Evolutionary conservation across 1,140 invertebrate species (phyloP).

Genomic region (Sycophila sp.): DNA sequence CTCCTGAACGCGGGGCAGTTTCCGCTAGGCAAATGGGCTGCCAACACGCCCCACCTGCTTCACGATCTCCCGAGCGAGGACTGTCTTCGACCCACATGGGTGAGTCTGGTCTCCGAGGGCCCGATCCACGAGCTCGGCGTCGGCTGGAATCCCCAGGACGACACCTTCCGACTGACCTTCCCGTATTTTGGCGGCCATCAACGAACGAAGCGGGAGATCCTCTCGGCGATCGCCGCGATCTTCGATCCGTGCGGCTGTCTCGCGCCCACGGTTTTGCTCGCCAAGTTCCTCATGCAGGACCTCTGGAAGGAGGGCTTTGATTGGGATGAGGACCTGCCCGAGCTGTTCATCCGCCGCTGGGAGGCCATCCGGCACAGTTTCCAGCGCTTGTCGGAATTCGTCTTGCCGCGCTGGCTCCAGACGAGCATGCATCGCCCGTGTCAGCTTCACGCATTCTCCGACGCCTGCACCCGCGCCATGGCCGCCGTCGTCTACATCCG

Average conservation of each 20-base stretch:
- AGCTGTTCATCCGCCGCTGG: conserved; percentile 28
- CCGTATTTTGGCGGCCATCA: no score
- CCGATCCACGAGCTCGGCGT: no score
- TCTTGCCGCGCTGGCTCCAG: no score
- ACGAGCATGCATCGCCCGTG: no score
- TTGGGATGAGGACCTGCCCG: conserved; percentile 56
- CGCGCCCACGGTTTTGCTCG: conserved; percentile 39
- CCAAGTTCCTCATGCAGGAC: conserved; percentile 53
- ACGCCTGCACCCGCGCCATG: neutral
- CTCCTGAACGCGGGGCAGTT: conserved; percentile 46
- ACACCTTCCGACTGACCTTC: no score
- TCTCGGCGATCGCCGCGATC: conserved; percentile 39
- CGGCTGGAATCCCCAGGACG: no score
- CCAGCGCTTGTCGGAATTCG: no score
- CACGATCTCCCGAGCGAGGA: no score
- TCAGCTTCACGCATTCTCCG: conserved; percentile 40
- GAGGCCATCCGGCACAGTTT: no score
- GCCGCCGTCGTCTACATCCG: conserved; percentile 14
- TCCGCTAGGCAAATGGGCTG: conserved; percentile 52
- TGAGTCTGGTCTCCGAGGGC: no score
- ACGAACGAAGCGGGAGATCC: conserved; percentile 32
- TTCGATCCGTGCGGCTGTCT: conserved; percentile 40
- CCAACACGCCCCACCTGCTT: conserved; percentile 44
- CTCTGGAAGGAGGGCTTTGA: conserved; percentile 49
- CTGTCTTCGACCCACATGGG: no score